These are phyloP conservation scores for Fukomys damarensis DNA, from an alignment of 2,113 vertebrate genomes.

Conservation along the genomic window DNA sequence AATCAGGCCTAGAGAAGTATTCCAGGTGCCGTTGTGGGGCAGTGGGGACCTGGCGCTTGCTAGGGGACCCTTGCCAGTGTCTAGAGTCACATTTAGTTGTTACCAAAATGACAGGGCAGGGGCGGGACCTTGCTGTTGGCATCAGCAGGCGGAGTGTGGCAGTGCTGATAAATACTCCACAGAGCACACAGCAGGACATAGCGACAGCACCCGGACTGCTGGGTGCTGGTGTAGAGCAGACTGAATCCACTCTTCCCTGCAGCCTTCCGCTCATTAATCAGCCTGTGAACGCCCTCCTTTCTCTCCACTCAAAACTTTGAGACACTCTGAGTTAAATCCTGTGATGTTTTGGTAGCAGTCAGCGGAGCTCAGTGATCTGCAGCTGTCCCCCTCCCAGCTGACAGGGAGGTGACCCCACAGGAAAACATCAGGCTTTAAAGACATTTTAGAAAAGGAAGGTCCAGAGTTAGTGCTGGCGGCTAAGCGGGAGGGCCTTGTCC, in stretches of 20 bases:
- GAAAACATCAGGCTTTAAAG: neutral
- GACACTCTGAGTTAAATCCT: neutral
- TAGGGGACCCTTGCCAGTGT: neutral
- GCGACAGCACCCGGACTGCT: rapidly evolving
- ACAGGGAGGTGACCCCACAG: neutral
- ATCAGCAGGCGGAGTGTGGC: too few species aligned
- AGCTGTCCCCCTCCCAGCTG: neutral
- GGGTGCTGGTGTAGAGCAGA: neutral
- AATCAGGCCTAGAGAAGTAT: neutral
- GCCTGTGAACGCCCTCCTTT: neutral
- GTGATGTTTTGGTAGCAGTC: neutral
- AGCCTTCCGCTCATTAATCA: neutral
- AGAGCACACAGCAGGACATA: too few species aligned
- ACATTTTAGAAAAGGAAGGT: neutral
- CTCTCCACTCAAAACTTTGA: neutral
- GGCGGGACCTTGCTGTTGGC: rapidly evolving
- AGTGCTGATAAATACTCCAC: rapidly evolving
- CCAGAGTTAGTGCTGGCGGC: neutral
- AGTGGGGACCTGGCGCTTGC: too few species aligned
- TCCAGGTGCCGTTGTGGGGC: neutral
- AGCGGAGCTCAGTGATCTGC: neutral
- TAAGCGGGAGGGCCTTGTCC: rapidly evolving
- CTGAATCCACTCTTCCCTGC: neutral
- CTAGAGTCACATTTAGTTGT: neutral
- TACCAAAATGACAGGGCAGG: neutral